A percentile compares a stretch with the other conserved stretches of the same genome.
phyloP scores from a whole-genome alignment of 2,888 invertebrate genomes.

The Boloria euphrosyne region DNA sequence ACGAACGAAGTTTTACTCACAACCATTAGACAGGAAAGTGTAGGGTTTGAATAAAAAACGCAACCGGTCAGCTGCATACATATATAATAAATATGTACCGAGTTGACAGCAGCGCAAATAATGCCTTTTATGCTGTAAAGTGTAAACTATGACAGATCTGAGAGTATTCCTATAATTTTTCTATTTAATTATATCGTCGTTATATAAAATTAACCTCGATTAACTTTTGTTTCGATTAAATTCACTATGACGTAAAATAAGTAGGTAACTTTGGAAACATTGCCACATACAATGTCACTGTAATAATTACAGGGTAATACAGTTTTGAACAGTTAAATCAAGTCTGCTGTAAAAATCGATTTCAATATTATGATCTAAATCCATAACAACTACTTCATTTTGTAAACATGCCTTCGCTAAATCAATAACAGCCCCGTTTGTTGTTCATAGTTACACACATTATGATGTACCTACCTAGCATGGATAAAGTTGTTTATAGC shows the following conservation, averaged over 20 bases:
- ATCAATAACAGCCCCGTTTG: constrained; percentile 24
- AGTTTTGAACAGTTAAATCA: too few species aligned
- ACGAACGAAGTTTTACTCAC: constrained; percentile 3
- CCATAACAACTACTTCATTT: constrained; percentile 8
- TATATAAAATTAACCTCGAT: too few species aligned
- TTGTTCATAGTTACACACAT: constrained; percentile 15
- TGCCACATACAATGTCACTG: too few species aligned
- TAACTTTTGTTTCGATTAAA: too few species aligned
- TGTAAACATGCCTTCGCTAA: constrained; percentile 28
- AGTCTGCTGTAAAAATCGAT: too few species aligned
- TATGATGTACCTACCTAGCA: constrained; percentile 5
- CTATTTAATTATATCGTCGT: too few species aligned
- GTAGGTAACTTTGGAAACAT: too few species aligned
- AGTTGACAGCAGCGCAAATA: not conserved
- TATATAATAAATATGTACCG: constrained; percentile 3
- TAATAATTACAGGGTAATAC: too few species aligned
- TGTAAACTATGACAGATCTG: not conserved
- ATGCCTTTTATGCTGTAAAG: not conserved
- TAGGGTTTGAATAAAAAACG: constrained; percentile 10
- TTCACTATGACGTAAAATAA: too few species aligned
- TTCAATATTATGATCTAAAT: not conserved
- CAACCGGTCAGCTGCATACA: constrained; percentile 2
- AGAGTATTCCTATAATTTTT: not conserved
- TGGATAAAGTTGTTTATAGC: not conserved
- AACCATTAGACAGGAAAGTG: constrained; percentile 13